Conservation (phyloP, 2,113 vertebrate species). For the Athene cunicularia region DNA sequence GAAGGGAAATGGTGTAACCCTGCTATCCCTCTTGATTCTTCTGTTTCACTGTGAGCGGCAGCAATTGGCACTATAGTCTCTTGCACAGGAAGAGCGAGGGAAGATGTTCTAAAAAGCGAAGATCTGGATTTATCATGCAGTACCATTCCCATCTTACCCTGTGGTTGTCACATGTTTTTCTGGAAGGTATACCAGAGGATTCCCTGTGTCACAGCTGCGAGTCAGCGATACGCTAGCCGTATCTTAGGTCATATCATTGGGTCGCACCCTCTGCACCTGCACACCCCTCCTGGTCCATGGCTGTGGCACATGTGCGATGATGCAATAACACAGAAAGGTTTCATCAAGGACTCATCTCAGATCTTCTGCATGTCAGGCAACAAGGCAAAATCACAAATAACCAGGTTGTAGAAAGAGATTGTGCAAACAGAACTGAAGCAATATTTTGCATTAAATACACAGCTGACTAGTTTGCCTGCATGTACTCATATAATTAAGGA, state of each 20-base stretch:
- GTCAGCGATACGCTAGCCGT: neutral
- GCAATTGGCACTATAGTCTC: neutral
- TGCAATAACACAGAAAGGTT: neutral
- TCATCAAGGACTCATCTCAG: neutral
- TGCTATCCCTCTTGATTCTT: neutral
- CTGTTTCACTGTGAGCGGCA: neutral
- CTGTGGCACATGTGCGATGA: neutral
- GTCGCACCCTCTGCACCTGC: fast-evolving
- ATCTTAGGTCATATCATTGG: neutral
- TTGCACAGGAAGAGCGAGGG: neutral
- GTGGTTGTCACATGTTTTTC: neutral
- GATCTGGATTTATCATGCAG: neutral
- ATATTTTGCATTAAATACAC: constrained; percentile 27
- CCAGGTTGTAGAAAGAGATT: neutral
- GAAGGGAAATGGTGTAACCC: neutral
- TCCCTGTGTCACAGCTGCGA: neutral
- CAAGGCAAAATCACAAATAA: constrained; percentile 6
- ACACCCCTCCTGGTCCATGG: neutral
- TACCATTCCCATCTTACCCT: neutral
- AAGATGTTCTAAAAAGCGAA: neutral
- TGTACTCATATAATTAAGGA: constrained; percentile 12
- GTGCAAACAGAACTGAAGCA: constrained; percentile 30
- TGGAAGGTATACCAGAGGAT: neutral
- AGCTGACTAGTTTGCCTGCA: constrained; percentile 14
- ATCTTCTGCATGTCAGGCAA: neutral